Evolutionary conservation across 2,797 vertebrate species (phyloP), one percentile per base, ranked within the genome.

Genomic region (Enoplosus armatus): DNA sequence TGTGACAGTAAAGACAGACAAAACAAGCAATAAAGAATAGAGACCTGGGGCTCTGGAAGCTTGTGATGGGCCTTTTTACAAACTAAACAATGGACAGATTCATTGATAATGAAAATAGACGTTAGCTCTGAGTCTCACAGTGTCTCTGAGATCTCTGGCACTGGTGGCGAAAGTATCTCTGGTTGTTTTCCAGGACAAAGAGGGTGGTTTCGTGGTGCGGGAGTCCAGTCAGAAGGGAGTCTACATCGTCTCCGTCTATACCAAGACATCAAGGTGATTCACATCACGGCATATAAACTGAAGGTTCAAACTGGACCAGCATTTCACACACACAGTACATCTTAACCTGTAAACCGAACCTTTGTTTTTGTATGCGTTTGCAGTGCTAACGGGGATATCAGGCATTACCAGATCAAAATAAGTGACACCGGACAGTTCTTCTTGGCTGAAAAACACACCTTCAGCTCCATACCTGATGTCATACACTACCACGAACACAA

Each of bases 401-500:
- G 94, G 55, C 97, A 98, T 90, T 98, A 98, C 80, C 96, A 97
- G 84, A 97, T 98, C 75, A 97, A 97, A 85, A 79, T 85, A 72
- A 96, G 67, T 0, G 93, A 93, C 31, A 73, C 24, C 0, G 95
- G 94, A 31, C 90, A 95, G 75, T 97, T 93, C 86, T 98, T 93
- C 9, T 75, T 98, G 85, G 96, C 96, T 24, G 96, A 97, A 66
- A 97, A 94, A 78, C 93, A 97, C 24, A 74, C 93, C n/a, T 98
- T 98, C 76, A 87, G 20, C 61, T 94, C 96, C 6, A 87, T 98
- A 33, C 95, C 96, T 3, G 97, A 98, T 0, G 85, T 98, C 63
- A 95, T 98, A 0, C 76, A 91, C 41, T 98, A 98, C 87, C 97
- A 97, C 64, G 94, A 96, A 67, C 96, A 97, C 92, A 98, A 98